Conservation (phyloP, 2,113 vertebrate species). For the Pitta sordida region DNA sequence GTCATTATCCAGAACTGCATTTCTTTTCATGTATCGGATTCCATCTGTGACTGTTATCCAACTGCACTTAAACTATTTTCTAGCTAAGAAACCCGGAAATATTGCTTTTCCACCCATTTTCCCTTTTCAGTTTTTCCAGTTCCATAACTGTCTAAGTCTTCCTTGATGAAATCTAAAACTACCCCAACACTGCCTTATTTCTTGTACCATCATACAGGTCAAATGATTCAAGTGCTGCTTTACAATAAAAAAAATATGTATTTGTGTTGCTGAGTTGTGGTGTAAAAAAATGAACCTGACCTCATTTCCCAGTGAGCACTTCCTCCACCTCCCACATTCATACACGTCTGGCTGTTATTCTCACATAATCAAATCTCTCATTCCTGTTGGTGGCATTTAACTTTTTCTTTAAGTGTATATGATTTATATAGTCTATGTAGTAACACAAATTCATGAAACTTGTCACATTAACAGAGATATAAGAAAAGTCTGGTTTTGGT, state of each 20-base stretch:
- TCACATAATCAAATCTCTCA: not conserved
- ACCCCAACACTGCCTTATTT: not conserved
- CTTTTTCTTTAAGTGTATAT: not conserved
- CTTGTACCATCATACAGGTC: not conserved
- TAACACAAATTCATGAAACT: fast-evolving
- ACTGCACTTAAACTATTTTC: not conserved
- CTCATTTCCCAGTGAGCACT: not conserved
- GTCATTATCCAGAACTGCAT: not conserved
- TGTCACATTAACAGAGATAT: not conserved
- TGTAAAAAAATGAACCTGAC: not conserved
- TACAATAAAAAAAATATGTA: not conserved
- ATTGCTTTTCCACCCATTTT: not conserved
- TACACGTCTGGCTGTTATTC: fast-evolving
- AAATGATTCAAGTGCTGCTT: not conserved
- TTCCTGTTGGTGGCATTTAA: not conserved
- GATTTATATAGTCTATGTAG: fast-evolving
- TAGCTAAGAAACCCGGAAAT: not conserved
- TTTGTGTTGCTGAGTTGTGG: not conserved
- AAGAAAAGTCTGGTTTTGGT: not conserved
- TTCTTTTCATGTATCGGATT: not conserved
- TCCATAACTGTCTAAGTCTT: not conserved
- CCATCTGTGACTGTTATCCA: not conserved
- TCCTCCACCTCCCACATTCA: not conserved
- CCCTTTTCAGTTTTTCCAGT: not conserved
- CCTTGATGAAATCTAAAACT: not conserved